Percentiles rank a stretch among this genome's conserved stretches.
phyloP scores from a whole-genome alignment of 2,113 vertebrate species.

The Engystomops pustulosus region DNA sequence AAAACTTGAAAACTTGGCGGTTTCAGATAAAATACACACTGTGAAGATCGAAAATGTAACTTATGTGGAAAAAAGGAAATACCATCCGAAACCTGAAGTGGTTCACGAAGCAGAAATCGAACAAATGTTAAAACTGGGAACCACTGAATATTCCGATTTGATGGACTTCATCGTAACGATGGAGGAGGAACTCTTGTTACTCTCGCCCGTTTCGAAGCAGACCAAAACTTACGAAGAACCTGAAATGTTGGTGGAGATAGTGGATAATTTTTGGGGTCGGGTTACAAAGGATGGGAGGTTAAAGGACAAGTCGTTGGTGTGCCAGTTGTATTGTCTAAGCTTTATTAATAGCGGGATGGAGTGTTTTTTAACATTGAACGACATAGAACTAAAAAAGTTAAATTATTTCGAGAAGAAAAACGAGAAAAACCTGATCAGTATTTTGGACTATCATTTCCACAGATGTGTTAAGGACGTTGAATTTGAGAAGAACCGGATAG shows the following conservation, averaged over 20 bases:
- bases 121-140: conserved; percentile 94
- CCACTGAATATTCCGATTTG: conserved; percentile 83
- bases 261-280: conserved; percentile 89
- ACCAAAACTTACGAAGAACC: conserved; percentile 88
- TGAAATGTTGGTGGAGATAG: conserved; percentile 87
- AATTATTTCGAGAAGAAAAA: conserved; percentile 79
- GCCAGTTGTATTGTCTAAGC: conserved; percentile 86
- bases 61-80: conserved; percentile 88
- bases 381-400: conserved; percentile 80
- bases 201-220: conserved; percentile 73
- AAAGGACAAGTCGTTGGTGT: conserved; percentile 78
- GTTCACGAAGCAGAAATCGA: conserved; percentile 84
- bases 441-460: conserved; percentile 84
- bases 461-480: conserved; percentile 81
- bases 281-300: conserved; percentile 83
- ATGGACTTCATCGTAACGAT: conserved; percentile 82
- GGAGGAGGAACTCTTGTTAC: conserved; percentile 87
- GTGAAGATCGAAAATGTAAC: conserved; percentile 91
- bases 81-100: conserved; percentile 87
- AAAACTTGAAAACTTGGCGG: conserved; percentile 86
- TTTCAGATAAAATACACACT: conserved; percentile 89
- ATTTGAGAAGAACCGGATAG: conserved; percentile 79
- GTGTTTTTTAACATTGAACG: conserved; percentile 92
- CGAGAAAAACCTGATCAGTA: conserved; percentile 81
- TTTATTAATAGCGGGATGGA: conserved; percentile 83